Evolutionary conservation across 1,140 invertebrate species (phyloP).

Genomic region (Papilio aristodemus): DNA sequence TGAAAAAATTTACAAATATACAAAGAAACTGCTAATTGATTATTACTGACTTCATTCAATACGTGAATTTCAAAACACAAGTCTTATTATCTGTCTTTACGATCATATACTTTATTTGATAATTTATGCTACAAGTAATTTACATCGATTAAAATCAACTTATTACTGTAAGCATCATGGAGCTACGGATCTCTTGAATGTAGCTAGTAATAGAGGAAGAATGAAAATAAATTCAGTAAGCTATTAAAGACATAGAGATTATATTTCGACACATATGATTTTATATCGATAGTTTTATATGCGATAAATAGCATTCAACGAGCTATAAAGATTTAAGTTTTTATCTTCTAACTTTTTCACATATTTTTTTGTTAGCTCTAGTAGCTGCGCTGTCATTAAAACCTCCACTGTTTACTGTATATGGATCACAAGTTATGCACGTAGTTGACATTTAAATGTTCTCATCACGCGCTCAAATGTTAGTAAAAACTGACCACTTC

Average conservation of each 20-base stretch:
- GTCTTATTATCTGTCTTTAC: neutral
- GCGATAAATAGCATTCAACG: too few relatives aligned
- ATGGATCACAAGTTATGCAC: neutral
- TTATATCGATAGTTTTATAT: too few relatives aligned
- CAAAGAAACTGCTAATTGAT: neutral
- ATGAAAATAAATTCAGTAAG: neutral
- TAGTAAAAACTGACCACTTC: neutral
- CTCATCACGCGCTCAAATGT: neutral
- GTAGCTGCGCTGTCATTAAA: neutral
- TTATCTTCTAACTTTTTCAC: too few relatives aligned
- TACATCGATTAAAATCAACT: neutral
- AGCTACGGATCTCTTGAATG: neutral
- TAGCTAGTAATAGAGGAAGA: neutral
- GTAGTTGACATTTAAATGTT: slow-evolving; percentile 9
- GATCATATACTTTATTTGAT: neutral
- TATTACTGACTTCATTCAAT: neutral
- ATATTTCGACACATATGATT: too few relatives aligned
- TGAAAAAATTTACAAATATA: neutral
- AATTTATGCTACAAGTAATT: neutral
- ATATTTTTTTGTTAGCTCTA: too few relatives aligned
- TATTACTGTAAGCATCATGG: neutral
- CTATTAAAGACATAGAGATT: neutral
- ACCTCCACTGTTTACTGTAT: neutral
- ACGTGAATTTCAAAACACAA: neutral
- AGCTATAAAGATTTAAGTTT: too few relatives aligned